A percentile compares a stretch with the other conserved stretches of the same genome.
phyloP scores from a whole-genome alignment of 2,113 vertebrate species.

The Dipodomys merriami region DNA sequence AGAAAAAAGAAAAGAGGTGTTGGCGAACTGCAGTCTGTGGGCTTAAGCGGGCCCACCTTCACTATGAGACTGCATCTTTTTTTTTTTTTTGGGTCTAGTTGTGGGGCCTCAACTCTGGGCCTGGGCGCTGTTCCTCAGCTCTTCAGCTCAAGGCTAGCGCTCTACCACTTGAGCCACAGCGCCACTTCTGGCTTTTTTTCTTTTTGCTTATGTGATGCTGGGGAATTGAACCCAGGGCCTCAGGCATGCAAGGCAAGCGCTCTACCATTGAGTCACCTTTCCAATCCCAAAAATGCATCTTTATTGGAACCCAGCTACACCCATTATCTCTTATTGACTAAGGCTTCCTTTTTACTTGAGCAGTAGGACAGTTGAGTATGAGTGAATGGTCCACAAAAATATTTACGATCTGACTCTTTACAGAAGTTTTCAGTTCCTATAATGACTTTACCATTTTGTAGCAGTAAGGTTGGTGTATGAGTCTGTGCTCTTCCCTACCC shows the following conservation, averaged over 20 bases:
- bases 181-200: no score
- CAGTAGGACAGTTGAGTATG: neutral
- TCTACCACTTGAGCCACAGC: no score
- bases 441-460: neutral
- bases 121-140: no score
- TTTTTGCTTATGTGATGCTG: no score
- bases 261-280: no score
- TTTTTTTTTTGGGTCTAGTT: no score
- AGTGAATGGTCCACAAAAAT: neutral
- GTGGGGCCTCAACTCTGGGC: no score
- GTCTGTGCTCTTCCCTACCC: neutral
- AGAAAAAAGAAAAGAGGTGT: neutral
- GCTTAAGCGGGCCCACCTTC: neutral
- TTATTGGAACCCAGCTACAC: neutral
- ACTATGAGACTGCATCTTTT: constrained; percentile 15
- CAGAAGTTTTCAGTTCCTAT: neutral
- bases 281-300: neutral
- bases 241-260: no score
- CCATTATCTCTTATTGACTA: neutral
- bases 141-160: no score
- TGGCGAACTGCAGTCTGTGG: neutral
- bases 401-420: neutral
- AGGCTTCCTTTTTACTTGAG: neutral
- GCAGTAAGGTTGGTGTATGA: neutral
- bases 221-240: no score